phyloP scores from a whole-genome alignment of 2,797 vertebrate species.

The Cryptoblepharus egeriae region DNA sequence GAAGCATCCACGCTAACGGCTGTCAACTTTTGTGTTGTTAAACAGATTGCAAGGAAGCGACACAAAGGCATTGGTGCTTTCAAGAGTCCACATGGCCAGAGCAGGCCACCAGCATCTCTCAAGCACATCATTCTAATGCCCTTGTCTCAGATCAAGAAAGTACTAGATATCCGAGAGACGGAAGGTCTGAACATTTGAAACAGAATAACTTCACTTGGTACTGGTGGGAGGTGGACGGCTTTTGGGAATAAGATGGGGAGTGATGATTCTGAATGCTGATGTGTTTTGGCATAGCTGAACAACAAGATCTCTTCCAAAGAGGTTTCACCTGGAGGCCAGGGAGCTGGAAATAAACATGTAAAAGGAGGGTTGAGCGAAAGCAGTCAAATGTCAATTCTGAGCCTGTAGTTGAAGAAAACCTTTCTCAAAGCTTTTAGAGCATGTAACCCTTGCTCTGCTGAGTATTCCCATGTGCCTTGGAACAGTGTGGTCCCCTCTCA shows the following conservation, averaged over 20 bases:
- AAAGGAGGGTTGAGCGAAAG: slow-evolving; percentile 21
- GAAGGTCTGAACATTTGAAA: slow-evolving; percentile 82
- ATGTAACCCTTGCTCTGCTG: background rate
- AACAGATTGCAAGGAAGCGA: slow-evolving; percentile 94
- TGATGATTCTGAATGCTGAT: slow-evolving; percentile 6
- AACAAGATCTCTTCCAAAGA: slow-evolving; percentile 19
- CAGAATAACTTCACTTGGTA: background rate
- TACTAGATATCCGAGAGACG: slow-evolving; percentile 93
- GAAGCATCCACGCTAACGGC: background rate
- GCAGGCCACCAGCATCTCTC: slow-evolving; percentile 89
- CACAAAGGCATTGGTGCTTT: slow-evolving; percentile 97
- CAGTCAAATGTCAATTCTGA: slow-evolving; percentile 40
- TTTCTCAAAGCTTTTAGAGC: slow-evolving; percentile 29
- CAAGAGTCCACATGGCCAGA: slow-evolving; percentile 91
- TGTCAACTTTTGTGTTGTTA: background rate
- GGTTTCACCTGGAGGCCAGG: background rate
- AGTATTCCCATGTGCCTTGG: background rate
- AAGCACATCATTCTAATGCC: slow-evolving; percentile 97
- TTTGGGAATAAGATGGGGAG: background rate
- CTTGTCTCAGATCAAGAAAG: slow-evolving; percentile 95
- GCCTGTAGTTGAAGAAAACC: slow-evolving; percentile 14
- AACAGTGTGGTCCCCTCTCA: background rate
- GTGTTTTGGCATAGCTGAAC: background rate
- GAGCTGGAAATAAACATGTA: slow-evolving; percentile 40
- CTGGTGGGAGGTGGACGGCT: background rate